Percentiles rank a stretch among this genome's conserved stretches.
Evolutionary conservation across 2,888 invertebrate species (phyloP).

Genomic region (Acleris cristana): DNA sequence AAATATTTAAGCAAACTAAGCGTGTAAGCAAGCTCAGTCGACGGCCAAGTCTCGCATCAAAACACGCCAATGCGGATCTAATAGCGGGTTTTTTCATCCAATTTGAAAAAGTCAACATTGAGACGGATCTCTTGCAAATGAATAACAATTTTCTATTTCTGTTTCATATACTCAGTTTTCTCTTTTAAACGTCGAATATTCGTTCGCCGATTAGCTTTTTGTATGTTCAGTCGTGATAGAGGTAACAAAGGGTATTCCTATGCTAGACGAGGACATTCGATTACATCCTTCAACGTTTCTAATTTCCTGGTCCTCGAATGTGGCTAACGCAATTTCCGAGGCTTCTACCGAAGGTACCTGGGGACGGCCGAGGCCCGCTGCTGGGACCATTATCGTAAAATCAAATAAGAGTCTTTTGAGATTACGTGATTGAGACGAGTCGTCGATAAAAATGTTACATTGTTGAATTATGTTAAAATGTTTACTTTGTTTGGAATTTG

Average conservation of each 20-base stretch:
- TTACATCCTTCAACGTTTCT: constrained; percentile 81
- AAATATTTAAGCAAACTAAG: not conserved
- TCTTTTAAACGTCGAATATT: constrained; percentile 20
- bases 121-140: constrained; percentile 27
- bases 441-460: constrained; percentile 46
- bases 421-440: constrained; percentile 67
- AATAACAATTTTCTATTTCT: constrained; percentile 30
- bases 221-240: constrained; percentile 38
- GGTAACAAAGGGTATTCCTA: constrained; percentile 66
- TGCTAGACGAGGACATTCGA: constrained; percentile 72
- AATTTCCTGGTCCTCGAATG: constrained; percentile 82
- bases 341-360: constrained; percentile 70
- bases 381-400: constrained; percentile 71
- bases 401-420: constrained; percentile 73
- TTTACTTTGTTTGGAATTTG: constrained; percentile 30
- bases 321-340: constrained; percentile 83
- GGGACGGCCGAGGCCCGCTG: constrained; percentile 60
- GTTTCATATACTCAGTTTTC: constrained; percentile 15
- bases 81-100: constrained; percentile 13
- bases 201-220: constrained; percentile 23
- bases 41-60: constrained; percentile 6
- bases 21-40: not conserved
- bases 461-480: constrained; percentile 36
- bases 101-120: constrained; percentile 32
- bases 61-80: constrained; percentile 9